Base-by-base conservation (phyloP, 2,113 vertebrate genomes). In the Atherinomorus stipes region DNA sequence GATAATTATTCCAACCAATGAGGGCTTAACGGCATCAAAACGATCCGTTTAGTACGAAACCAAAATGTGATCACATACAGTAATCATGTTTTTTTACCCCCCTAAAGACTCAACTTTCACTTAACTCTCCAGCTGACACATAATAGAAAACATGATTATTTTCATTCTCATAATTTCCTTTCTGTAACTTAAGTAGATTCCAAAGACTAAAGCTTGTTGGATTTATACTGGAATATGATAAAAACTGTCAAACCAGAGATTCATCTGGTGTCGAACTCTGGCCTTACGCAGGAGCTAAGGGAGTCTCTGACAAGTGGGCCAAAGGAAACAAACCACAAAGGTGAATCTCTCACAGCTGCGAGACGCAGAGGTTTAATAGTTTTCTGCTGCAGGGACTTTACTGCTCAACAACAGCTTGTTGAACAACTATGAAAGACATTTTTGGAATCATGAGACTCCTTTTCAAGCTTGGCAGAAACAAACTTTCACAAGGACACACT, bases 241-340 rank as follows among this genome's bases (percentile, higher is more conserved):
- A 85, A 77, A 44, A 57, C 28, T 68, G 44, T 71, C 10, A 44
- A 64, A 50, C 47, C 11, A 42, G 62, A 49, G 44, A 53, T 61
- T 12, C 28, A 40, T 70, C 58, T 81, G 51, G 47, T 45, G 68
- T 74, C 38, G 58, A 34, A 81, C 47, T 79, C 22, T 51, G 45
- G 18, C 57, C 58, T 45, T 31, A 75, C 44, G 26, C 49, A 53
- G 57, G 21, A 64, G 21, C 45, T 38, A 52, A 76, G 44, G 8
- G 49, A 65, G 59, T n/a, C 44, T 16, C 45, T 57, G 52, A 47
- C 31, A 70, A 75, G 47, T 60, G 64, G 71, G 68, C 38, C 49
- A 34, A 64, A 76, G 45, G 75, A 45, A 64, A 64, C 18, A 4
- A 56, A 59, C 19, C 11, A 62, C 40, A 67, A 7, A 11, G 45